Evolutionary conservation across 37 sponge, comb jelly and placozoan species (phyloP), one percentile per base, ranked within the genome.

Genomic region (Theonella swinhoei): DNA sequence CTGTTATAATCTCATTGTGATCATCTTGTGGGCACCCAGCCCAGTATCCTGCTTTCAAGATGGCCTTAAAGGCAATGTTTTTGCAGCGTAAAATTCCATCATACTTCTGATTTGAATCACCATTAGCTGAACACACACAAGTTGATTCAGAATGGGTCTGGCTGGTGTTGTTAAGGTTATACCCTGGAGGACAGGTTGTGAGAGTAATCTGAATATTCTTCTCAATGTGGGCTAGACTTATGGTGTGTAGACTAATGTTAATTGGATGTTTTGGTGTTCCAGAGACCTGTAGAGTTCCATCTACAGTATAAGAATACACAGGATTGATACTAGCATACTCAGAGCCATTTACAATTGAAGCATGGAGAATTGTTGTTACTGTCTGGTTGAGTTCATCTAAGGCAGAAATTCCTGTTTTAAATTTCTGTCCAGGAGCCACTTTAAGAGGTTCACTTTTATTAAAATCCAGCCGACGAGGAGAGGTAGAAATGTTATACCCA

Each of bases 11-110:
- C 5, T 14, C 14, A 34, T 3, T 25, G 26, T 24, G 40, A 24
- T 36, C 66, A 36, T 40, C 38, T n/a, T n/a, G n/a, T n/a, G n/a
- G n/a, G 39, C 70, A 85, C 0, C 86, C 86, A 59, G 86, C 86
- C 86, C 86, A 85, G 70, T 72, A 85, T 41, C 86, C 86, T 29
- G 34, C 58, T 38, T 54, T 68, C 29, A 85, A 20, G 43, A 63
- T 22, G 3, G 72, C 86, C 60, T 43, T 20, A n/a, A n/a, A 47
- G 17, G 1, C 60, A 3, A 30, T 61, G 1, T 24, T 31, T 34
- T 78, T 36, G n/a, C 86, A 83, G 24, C 31, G 35, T 1, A 39
- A 38, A 30, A 83, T 83, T 3, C 83, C 83, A 29, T 9, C 24
- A 72, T 68, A 61, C 41, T 25, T 63, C 22, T 75, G 22, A 26